Evolutionary conservation across 2,113 vertebrate species (phyloP).

Genomic region (Malaclemys terrapin): DNA sequence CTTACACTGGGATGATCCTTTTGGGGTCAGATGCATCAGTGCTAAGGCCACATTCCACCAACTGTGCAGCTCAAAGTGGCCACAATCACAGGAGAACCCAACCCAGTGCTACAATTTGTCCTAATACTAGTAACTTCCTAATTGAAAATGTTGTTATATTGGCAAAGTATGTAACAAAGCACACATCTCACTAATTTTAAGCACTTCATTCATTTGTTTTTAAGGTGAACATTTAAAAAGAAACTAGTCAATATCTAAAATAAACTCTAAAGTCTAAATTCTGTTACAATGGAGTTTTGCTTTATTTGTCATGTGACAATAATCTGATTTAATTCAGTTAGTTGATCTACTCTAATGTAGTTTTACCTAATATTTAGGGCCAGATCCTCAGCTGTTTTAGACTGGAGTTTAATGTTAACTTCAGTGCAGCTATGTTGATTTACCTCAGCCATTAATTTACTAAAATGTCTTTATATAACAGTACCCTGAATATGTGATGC

Average conservation of each 20-base stretch:
- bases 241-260: not conserved
- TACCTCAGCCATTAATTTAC: not conserved
- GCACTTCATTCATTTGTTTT: not conserved
- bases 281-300: not conserved
- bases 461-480: not conserved
- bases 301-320: not conserved
- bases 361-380: not conserved
- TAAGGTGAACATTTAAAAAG: not conserved
- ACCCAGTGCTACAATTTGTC: accelerated
- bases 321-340: not conserved
- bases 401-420: not conserved
- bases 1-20: not conserved
- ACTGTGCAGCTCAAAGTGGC: not conserved
- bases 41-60: not conserved
- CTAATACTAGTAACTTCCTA: not conserved
- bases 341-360: not conserved
- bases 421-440: not conserved
- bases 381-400: not conserved
- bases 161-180: not conserved
- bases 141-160: accelerated
- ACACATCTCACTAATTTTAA: not conserved
- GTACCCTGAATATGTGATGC: not conserved
- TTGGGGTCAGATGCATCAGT: not conserved
- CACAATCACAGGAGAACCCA: accelerated
- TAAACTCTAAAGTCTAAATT: not conserved